Conservation (phyloP, 2,113 vertebrate genomes). For the Holacanthus passer region DNA sequence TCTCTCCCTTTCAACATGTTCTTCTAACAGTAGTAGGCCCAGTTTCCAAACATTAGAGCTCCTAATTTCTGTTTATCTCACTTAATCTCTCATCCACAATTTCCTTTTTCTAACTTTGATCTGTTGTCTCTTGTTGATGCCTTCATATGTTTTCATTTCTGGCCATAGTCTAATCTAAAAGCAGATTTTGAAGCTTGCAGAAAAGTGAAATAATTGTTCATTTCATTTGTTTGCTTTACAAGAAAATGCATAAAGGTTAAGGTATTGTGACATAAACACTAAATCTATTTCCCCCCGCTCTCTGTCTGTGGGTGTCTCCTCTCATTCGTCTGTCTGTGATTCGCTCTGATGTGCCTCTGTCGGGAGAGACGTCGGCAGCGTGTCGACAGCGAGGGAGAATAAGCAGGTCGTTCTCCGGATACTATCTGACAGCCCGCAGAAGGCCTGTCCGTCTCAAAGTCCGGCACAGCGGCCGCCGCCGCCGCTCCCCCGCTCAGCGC, state of each 20-base stretch:
- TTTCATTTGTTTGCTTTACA: not conserved
- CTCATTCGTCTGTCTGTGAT: constrained; percentile 37
- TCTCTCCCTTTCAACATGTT: not conserved
- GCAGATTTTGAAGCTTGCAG: not conserved
- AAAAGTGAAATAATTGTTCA: not conserved
- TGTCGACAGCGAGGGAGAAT: constrained; percentile 50
- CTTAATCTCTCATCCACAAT: not conserved
- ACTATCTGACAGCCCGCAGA: constrained; percentile 75
- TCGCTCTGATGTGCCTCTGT: constrained; percentile 53
- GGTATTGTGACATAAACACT: not conserved
- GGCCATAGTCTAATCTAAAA: not conserved
- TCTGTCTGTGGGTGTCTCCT: constrained; percentile 35
- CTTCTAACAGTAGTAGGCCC: no score
- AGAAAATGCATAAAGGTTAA: not conserved
- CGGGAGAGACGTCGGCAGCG: constrained; percentile 36
- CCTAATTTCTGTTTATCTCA: not conserved
- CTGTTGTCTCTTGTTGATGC: not conserved
- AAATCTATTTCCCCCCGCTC: not conserved
- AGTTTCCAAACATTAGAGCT: not conserved
- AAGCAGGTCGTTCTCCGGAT: constrained; percentile 68
- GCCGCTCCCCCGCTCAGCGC: constrained; percentile 15
- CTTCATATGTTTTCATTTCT: not conserved
- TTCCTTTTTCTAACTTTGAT: not conserved
- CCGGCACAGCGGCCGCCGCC: constrained; percentile 30
- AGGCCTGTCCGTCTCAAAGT: constrained; percentile 70